Percentiles rank a stretch among this genome's conserved stretches.
Conservation (phyloP, 2,113 vertebrate species). For the Hydrolagus affinis region DNA sequence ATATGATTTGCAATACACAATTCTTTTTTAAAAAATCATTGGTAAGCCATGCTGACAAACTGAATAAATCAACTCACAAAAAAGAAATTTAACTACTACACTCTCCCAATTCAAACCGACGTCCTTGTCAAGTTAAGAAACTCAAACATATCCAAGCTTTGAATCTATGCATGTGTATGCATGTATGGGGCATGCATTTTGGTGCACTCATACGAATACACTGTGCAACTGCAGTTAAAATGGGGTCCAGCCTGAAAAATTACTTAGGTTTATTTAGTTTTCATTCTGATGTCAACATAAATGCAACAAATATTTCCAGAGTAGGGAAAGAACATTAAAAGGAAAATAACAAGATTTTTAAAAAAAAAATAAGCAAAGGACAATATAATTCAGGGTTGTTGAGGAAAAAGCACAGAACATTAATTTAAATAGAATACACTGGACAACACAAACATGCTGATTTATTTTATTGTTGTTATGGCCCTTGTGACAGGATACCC, state of each 20-base stretch:
- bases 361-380: neutral
- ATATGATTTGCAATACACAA: neutral
- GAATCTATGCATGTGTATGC: neutral
- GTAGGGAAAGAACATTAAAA: neutral
- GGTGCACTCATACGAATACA: neutral
- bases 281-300: neutral
- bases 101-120: neutral
- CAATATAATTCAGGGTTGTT: too few species aligned
- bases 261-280: neutral
- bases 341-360: neutral
- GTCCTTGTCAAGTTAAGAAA: neutral
- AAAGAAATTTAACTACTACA: neutral
- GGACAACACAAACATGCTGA: neutral
- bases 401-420: neutral
- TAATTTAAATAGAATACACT: neutral
- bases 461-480: neutral
- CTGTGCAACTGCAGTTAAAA: neutral
- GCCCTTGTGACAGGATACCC: neutral
- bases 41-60: conserved; percentile 3
- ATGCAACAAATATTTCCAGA: neutral
- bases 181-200: neutral
- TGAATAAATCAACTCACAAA: neutral
- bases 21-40: neutral
- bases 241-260: neutral
- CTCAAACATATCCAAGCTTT: neutral